phyloP scores from a whole-genome alignment of 2,113 vertebrate species.

The Haliaeetus leucogaster region DNA sequence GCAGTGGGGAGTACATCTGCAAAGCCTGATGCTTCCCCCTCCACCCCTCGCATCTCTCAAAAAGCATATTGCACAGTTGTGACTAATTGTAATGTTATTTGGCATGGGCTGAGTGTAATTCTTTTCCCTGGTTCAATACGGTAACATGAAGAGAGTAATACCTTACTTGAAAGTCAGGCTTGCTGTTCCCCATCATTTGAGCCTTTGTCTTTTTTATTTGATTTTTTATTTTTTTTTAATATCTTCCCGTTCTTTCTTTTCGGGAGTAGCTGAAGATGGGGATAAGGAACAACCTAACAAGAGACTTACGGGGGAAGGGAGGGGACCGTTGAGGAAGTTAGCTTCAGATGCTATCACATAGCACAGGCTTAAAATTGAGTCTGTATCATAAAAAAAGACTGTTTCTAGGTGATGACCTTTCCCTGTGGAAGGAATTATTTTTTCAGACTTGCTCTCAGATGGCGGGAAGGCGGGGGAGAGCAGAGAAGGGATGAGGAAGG shows the following conservation, averaged over 20 bases:
- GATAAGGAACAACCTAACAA: neutral
- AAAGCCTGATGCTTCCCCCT: neutral
- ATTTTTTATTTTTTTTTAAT: neutral
- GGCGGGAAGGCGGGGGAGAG: neutral
- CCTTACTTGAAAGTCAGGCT: neutral
- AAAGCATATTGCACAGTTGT: neutral
- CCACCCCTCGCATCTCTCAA: neutral
- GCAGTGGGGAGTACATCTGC: rapidly evolving
- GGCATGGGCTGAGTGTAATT: neutral
- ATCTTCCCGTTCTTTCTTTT: neutral
- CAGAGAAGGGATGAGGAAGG: neutral
- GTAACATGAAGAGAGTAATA: neutral
- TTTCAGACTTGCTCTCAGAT: neutral
- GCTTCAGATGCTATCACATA: neutral
- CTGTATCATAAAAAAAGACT: neutral
- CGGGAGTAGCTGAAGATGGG: neutral
- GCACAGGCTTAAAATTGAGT: neutral
- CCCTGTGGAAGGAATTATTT: neutral
- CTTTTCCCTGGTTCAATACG: neutral
- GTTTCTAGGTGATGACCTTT: constrained; percentile 15
- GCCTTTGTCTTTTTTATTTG: neutral
- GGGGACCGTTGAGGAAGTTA: neutral
- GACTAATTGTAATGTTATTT: neutral
- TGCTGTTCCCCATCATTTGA: neutral
- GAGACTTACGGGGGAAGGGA: neutral